Evolutionary conservation across 2,797 vertebrate genomes (phyloP).

Genomic region (Petrocephalus schoutedeni): DNA sequence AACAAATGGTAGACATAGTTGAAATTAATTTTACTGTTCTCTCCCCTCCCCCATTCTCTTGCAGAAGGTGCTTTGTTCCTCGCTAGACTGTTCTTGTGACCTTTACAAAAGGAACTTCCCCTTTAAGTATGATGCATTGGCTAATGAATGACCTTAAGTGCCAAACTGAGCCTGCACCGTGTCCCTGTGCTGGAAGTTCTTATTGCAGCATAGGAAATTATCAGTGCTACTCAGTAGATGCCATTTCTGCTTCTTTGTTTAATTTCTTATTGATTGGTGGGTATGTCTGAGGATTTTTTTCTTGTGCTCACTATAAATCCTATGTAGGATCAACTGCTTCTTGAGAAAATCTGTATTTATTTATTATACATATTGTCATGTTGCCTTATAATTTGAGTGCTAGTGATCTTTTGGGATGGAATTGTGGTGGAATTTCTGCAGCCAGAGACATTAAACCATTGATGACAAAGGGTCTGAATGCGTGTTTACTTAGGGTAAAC

Average conservation of each 20-base stretch:
- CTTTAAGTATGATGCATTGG: slow-evolving; percentile 35
- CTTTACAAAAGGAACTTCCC: slow-evolving; percentile 36
- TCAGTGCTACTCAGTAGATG: slow-evolving; percentile 27
- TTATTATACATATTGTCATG: neutral
- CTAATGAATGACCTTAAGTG: slow-evolving; percentile 26
- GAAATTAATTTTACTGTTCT: slow-evolving; percentile 13
- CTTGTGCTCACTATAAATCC: neutral
- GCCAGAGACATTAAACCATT: slow-evolving; percentile 4
- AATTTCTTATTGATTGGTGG: neutral
- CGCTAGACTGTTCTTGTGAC: slow-evolving; percentile 30
- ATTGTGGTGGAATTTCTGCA: neutral
- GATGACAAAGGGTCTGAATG: slow-evolving; percentile 22
- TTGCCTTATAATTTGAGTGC: neutral
- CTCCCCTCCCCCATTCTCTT: slow-evolving; percentile 7
- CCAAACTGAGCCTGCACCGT: slow-evolving; percentile 23
- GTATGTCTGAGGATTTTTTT: neutral
- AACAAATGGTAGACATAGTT: neutral
- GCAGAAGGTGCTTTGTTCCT: slow-evolving; percentile 30
- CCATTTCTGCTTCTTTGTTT: slow-evolving; percentile 28
- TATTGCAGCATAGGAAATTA: neutral
- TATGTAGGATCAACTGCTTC: neutral
- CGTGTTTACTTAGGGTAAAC: neutral
- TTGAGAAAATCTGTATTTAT: slow-evolving; percentile 16
- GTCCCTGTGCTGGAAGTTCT: slow-evolving; percentile 32
- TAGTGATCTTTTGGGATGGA: neutral